Evolutionary conservation across 2,113 vertebrate species (phyloP).

Genomic region (Lepus europaeus): DNA sequence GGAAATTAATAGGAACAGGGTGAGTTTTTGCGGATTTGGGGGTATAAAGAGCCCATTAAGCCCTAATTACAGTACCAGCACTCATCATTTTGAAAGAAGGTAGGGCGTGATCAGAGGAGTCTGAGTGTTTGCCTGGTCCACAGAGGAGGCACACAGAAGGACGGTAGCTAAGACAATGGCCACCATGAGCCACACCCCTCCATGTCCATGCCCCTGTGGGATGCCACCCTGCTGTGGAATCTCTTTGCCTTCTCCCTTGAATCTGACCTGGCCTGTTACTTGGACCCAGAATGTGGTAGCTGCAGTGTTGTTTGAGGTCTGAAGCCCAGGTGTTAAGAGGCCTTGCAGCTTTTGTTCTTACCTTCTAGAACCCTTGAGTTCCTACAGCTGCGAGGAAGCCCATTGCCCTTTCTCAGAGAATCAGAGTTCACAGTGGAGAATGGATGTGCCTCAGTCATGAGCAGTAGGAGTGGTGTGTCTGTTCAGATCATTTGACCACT

Average conservation of each 20-base stretch:
- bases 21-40: not conserved
- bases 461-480: no score
- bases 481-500: no score
- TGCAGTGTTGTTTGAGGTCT: not conserved
- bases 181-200: not conserved
- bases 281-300: not conserved
- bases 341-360: not conserved
- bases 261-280: not conserved
- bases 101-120: not conserved
- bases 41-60: not conserved
- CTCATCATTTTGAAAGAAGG: no score
- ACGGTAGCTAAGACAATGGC: not conserved
- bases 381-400: not conserved
- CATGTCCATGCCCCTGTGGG: no score
- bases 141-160: not conserved
- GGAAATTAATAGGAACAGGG: not conserved
- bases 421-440: not conserved
- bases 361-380: not conserved
- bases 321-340: not conserved
- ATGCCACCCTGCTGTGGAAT: no score
- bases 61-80: not conserved
- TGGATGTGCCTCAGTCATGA: not conserved
- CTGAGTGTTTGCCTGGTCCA: not conserved
- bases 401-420: not conserved
- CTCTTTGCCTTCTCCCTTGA: no score